A percentile compares a stretch with the other conserved stretches of the same genome.
Evolutionary conservation across 2,113 vertebrate species (phyloP).

Genomic region (Laticauda laticaudata): DNA sequence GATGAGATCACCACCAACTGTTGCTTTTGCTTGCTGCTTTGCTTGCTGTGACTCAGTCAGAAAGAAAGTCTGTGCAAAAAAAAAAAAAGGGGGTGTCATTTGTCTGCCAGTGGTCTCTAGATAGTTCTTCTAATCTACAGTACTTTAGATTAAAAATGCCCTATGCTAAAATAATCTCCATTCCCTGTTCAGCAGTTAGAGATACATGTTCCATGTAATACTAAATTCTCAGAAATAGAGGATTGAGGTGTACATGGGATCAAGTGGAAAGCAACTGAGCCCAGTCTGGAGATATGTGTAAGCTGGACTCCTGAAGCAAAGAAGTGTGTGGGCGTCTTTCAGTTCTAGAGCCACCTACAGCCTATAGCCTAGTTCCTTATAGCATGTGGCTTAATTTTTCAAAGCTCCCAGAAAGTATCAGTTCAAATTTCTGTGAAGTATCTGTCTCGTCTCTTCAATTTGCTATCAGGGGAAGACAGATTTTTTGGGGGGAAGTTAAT

Average conservation of each 20-base stretch:
- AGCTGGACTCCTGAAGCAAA: background rate
- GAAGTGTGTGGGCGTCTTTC: background rate
- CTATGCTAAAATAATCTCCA: background rate
- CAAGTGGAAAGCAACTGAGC: background rate
- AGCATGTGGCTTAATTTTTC: background rate
- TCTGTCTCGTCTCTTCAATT: background rate
- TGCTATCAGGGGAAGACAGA: background rate
- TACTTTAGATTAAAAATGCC: background rate
- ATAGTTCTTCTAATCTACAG: background rate
- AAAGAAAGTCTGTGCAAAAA: background rate
- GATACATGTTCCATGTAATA: background rate
- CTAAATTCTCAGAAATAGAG: background rate
- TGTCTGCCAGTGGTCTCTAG: background rate
- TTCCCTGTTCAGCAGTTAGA: background rate
- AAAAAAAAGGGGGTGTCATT: background rate
- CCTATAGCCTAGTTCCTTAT: background rate
- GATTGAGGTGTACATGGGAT: background rate
- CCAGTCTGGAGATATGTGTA: background rate
- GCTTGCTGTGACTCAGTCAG: background rate
- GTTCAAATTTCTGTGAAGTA: background rate
- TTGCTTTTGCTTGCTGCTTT: background rate
- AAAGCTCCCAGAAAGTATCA: background rate
- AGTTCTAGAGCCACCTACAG: background rate
- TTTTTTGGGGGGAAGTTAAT: background rate
- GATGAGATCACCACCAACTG: rapidly evolving